phyloP scores from a whole-genome alignment of 2,797 vertebrate species.

The Eospalax fontanierii region DNA sequence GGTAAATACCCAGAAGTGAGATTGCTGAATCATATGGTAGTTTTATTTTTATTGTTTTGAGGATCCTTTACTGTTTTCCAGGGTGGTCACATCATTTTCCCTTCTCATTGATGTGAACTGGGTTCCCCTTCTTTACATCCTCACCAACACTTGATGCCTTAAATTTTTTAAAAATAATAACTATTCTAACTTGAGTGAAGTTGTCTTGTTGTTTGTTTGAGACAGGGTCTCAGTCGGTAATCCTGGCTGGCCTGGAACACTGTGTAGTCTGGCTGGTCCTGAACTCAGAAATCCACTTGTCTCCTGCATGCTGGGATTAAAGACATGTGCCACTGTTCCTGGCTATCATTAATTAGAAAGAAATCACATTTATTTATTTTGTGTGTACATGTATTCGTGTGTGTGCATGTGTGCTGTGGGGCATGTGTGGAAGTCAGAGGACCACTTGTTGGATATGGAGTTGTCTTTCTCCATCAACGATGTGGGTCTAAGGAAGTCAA shows the following conservation, averaged over 20 bases:
- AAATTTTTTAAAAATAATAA: too few relatives aligned
- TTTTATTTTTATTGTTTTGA: slow-evolving; percentile 35
- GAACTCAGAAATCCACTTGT: not conserved
- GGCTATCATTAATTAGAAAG: not conserved
- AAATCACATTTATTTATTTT: not conserved
- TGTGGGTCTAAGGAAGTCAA: not conserved
- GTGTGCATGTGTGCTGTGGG: not conserved
- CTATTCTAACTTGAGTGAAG: too few relatives aligned
- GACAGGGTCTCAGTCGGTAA: not conserved
- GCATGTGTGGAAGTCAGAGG: not conserved
- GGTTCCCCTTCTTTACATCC: not conserved
- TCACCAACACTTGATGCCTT: not conserved
- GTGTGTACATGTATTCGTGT: too few relatives aligned
- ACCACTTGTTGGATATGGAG: not conserved
- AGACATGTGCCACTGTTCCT: not conserved
- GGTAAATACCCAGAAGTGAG: slow-evolving; percentile 1
- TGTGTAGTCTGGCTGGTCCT: too few relatives aligned
- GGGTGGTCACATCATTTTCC: not conserved
- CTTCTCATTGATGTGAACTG: not conserved
- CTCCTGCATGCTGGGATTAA: not conserved
- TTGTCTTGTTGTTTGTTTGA: too few relatives aligned
- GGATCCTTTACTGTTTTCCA: not conserved
- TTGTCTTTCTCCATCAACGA: not conserved
- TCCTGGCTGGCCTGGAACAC: not conserved
- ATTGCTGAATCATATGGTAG: not conserved